These are phyloP conservation scores for Cynopterus sphinx DNA, from an alignment of 2,797 vertebrate genomes.

Conservation along the genomic window DNA sequence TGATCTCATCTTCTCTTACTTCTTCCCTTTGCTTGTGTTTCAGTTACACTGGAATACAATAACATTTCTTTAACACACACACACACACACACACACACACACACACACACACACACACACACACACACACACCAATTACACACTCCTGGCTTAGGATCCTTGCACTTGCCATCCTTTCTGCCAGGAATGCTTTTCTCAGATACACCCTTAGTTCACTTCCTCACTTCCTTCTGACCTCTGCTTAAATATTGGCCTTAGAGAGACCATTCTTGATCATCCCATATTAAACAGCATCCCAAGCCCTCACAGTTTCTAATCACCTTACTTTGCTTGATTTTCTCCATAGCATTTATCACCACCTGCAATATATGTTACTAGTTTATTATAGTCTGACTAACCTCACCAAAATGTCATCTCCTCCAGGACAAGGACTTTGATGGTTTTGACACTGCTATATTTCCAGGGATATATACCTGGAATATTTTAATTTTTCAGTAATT, in stretches of 20 bases:
- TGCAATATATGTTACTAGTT: background rate
- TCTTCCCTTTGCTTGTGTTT: background rate
- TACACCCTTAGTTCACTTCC: background rate
- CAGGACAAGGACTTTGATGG: background rate
- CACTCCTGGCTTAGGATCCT: background rate
- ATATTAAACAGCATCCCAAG: background rate
- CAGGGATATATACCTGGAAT: background rate
- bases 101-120: background rate
- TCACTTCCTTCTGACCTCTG: background rate
- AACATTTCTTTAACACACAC: constrained; percentile 1
- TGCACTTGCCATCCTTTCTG: background rate
- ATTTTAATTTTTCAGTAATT: background rate
- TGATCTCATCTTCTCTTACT: background rate
- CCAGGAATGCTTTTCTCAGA: background rate
- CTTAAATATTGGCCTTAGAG: background rate
- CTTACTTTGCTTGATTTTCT: background rate
- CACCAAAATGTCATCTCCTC: background rate
- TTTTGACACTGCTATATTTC: background rate
- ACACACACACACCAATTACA: background rate
- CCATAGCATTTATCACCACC: background rate
- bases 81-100: background rate
- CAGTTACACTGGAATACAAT: background rate
- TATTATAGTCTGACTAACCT: background rate
- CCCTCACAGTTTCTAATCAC: background rate
- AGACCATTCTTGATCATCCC: background rate